Base-by-base conservation (phyloP, 1,140 invertebrate species). In the Ganaspis sp. region DNA sequence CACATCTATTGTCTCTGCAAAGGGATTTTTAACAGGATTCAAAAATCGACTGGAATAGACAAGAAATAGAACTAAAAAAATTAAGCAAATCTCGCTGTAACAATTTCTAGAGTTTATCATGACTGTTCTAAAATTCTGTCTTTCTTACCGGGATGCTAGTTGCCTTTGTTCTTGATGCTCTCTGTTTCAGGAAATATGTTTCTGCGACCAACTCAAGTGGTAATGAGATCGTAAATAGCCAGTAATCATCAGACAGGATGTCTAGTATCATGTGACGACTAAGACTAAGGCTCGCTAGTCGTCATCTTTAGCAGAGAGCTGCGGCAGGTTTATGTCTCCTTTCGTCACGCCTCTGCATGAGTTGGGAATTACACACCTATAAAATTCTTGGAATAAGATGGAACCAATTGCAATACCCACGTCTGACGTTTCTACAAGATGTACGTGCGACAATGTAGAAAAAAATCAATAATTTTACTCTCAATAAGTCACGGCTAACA, bases 331-430 rank as follows among this genome's bases (percentile, higher is more conserved):
- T 64, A 64, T 64, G 58, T 64, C 58, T 64, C 58, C 53, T 64
- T 64, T 29, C 58, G 58, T 64, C 58, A 64, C 23, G 58, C 58
- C 58, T 64, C 58, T 64, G 58, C 58, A 64, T 49, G 58, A 34
- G 58, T 64, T 23, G 21, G 26, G 26, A 64, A 64, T 64, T 64
- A 64, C 58, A 64, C 23, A 64, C 23, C 58, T 29, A 64, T 64
- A 64, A 64, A 64, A 64, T 64, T 64, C 58, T 64, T 29, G n/a
- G 58, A 64, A 64, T 64, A 64, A 64, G 58, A 64, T 21, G 58
- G 58, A 64, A 64, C 58, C 58, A 64, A 64, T 64, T 12, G 58
- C 58, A 64, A 64, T 64, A 26, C 58, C 58, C 58, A 64, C 58
- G 58, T 64, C 58, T 29, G 58, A 29, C 12, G 26, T 64, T 64